These are phyloP conservation scores for Scylla paramamosain DNA, from an alignment of 1,140 invertebrate species.

Conservation along the genomic window DNA sequence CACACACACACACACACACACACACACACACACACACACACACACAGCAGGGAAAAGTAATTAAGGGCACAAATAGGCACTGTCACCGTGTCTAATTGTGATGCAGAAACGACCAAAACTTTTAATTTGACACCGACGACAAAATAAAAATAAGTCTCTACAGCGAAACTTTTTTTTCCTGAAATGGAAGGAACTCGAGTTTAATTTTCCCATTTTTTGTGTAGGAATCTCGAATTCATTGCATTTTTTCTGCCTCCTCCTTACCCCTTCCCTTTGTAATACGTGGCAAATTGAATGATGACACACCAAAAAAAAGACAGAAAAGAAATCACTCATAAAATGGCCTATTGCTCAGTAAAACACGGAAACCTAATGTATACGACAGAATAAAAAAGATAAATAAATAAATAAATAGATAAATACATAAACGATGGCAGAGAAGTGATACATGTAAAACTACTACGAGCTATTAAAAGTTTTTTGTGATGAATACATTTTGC, in stretches of 20 bases:
- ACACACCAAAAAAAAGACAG: neutral
- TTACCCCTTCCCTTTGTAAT: neutral
- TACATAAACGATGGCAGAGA: no score
- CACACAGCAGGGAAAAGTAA: conserved; percentile 40
- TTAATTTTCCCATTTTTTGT: conserved; percentile 36
- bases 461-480: no score
- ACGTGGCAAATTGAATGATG: conserved; percentile 1
- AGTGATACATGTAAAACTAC: no score
- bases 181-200: conserved; percentile 40
- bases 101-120: conserved; percentile 54
- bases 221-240: neutral
- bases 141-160: conserved; percentile 52
- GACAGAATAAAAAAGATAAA: no score
- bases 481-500: no score
- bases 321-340: neutral
- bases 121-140: conserved; percentile 54
- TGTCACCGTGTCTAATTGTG: conserved; percentile 48
- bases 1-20: neutral
- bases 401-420: no score
- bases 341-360: no score
- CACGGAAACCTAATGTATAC: no score
- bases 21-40: conserved; percentile 7
- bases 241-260: neutral
- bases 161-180: conserved; percentile 43
- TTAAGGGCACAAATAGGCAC: conserved; percentile 44